phyloP scores from a whole-genome alignment of 2,797 vertebrate genomes.

The Cynopterus sphinx region DNA sequence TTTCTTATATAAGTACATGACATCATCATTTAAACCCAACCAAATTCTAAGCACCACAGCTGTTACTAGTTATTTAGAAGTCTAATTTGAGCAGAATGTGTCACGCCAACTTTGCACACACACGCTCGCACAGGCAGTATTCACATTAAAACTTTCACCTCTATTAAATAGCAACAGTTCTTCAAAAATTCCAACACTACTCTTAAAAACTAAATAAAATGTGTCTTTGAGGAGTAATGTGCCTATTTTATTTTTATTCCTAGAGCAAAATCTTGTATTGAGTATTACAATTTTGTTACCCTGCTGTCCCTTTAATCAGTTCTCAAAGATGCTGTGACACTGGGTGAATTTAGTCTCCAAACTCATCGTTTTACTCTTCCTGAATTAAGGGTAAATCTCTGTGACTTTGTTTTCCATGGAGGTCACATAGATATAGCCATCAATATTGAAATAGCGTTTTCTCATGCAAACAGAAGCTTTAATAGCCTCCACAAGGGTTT shows the following conservation, averaged over 20 bases:
- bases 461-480: conserved; percentile 56
- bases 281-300: conserved; percentile 15
- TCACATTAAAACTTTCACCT: conserved; percentile 64
- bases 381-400: conserved; percentile 4
- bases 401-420: conserved; percentile 61
- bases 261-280: conserved; percentile 37
- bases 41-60: conserved; percentile 72
- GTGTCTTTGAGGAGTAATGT: conserved; percentile 72
- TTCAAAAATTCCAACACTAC: conserved; percentile 76
- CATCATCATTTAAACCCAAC: conserved; percentile 64
- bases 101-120: conserved; percentile 60
- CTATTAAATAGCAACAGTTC: conserved; percentile 77
- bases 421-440: conserved; percentile 58
- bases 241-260: conserved; percentile 72
- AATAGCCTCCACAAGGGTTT: conserved; percentile 62
- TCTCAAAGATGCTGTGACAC: neutral
- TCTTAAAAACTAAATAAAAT: conserved; percentile 76
- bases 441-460: conserved; percentile 41
- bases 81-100: conserved; percentile 78
- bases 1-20: conserved; percentile 68
- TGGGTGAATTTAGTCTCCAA: neutral
- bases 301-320: neutral
- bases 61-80: conserved; percentile 67
- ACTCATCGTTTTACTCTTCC: neutral
- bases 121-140: neutral